Base-by-base conservation (phyloP, 2,113 vertebrate species). In the Ceyx margarethae region DNA sequence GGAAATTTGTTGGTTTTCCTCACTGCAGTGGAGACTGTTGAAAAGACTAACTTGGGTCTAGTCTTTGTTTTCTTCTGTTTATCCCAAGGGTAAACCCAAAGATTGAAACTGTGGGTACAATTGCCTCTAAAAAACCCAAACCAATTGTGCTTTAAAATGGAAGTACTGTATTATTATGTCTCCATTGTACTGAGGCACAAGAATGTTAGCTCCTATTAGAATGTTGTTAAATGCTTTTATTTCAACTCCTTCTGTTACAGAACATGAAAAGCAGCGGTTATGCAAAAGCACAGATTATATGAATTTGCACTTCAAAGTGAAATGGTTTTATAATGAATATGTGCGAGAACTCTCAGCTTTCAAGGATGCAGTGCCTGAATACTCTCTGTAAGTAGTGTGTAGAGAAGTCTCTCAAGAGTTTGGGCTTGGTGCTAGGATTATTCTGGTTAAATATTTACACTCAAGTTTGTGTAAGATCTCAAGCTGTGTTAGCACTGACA, bases 271-370 rank as follows among this genome's bases (percentile, higher is more conserved):
- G 95, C 99, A 99, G 73, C 98, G 98, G 77, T 98, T 99, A 98
- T 99, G 99, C 97, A 99, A 99, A 98, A 99, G 99, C 96, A 99
- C 99, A 1, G 99, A 99, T 97, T 99, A 99, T 97, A 99, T 99
- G 99, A 99, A 99, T 98, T 98, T 99, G 97, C 99, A 99, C 98
- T 99, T 99, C 98, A 99, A 99, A 98, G 99, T 99, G 92, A 99
- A 99, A 98, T 99, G 99, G 99, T 99, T 99, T 98, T 99, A 99
- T 97, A 99, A 99, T 91, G 99, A 99, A 89, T 99, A 99, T 13
- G 98, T 99, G 80, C 95, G 98, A 72, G 99, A 99, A 61, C 98
- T 99, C 93, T 98, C 98, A 22, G 97, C 98, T 95, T 99, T 99
- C 98, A 98, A 98, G 96, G 98, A 98, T 90, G 98, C 98, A 5